Conservation (phyloP, 2,797 vertebrate genomes). For the Streptopelia turtur region DNA sequence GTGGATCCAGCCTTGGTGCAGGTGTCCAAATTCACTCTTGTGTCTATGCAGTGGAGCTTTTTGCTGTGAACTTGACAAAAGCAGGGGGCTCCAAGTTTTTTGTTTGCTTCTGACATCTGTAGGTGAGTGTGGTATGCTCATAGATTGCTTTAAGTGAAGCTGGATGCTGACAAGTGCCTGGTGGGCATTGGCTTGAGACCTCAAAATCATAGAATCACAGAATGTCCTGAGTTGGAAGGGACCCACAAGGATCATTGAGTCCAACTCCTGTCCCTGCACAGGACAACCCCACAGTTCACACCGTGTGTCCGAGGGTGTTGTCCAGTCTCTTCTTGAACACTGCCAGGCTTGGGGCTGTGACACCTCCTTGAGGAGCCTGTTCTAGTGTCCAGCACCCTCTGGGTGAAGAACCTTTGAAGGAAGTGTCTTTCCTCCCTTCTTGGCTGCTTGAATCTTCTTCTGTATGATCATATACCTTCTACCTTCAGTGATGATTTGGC, state of each 20-base stretch:
- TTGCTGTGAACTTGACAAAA: not conserved
- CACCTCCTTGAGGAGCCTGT: too few species aligned
- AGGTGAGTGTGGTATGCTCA: not conserved
- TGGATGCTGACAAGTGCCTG: not conserved
- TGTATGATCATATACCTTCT: not conserved
- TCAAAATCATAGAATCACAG: not conserved
- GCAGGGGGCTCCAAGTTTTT: not conserved
- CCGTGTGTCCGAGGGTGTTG: too few species aligned
- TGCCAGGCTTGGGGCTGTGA: too few species aligned
- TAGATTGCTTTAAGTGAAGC: not conserved
- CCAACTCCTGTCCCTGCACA: too few species aligned
- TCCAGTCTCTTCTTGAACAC: too few species aligned
- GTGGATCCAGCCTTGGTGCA: not conserved
- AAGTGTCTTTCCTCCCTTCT: not conserved
- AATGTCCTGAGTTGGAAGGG: too few species aligned
- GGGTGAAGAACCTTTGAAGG: not conserved
- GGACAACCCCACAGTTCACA: too few species aligned
- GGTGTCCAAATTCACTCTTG: fast-evolving
- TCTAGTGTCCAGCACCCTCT: too few species aligned
- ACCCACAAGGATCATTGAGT: too few species aligned
- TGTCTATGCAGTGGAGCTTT: not conserved
- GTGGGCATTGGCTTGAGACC: not conserved
- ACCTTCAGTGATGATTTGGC: not conserved
- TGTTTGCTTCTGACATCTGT: not conserved
- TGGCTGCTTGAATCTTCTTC: not conserved